These are phyloP conservation scores for Campoletis sonorensis DNA, from an alignment of 1,140 invertebrate species.

Conservation along the genomic window DNA sequence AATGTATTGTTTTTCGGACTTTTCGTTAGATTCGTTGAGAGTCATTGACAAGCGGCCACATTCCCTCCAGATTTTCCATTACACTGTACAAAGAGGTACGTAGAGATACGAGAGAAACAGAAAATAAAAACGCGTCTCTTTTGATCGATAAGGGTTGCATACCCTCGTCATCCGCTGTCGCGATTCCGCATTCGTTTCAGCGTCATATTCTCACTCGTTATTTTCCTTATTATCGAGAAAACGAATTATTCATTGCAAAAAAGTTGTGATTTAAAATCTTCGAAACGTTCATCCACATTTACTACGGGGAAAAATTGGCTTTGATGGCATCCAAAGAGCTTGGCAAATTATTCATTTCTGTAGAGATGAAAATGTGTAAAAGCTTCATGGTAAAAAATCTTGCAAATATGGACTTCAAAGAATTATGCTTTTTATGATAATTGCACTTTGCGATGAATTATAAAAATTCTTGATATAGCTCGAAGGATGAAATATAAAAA, in stretches of 20 bases:
- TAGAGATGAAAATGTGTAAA: not conserved
- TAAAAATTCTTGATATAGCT: not conserved
- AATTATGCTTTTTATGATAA: slow-evolving; percentile 5
- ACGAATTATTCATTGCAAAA: slow-evolving; percentile 12
- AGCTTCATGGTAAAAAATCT: not conserved
- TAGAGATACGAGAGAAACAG: not conserved
- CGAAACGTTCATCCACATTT: not conserved
- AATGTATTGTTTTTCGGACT: slow-evolving; percentile 12
- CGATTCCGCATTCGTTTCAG: not conserved
- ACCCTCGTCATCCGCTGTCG: not conserved
- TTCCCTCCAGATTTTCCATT: slow-evolving; percentile 20
- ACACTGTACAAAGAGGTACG: slow-evolving; percentile 6
- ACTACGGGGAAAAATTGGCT: not conserved
- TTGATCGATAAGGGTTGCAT: slow-evolving; percentile 15
- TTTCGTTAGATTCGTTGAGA: not conserved
- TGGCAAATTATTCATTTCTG: slow-evolving; percentile 8
- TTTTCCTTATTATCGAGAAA: slow-evolving; percentile 1
- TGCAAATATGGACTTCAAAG: not conserved
- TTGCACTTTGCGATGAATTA: slow-evolving; percentile 3
- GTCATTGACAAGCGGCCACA: not conserved
- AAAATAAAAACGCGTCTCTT: not conserved
- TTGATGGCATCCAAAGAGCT: slow-evolving; percentile 14
- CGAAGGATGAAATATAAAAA: no score
- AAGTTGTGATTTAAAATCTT: not conserved
- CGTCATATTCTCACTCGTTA: not conserved